Evolutionary conservation across 2,888 invertebrate genomes (phyloP).

Genomic region (Oligia latruncula): DNA sequence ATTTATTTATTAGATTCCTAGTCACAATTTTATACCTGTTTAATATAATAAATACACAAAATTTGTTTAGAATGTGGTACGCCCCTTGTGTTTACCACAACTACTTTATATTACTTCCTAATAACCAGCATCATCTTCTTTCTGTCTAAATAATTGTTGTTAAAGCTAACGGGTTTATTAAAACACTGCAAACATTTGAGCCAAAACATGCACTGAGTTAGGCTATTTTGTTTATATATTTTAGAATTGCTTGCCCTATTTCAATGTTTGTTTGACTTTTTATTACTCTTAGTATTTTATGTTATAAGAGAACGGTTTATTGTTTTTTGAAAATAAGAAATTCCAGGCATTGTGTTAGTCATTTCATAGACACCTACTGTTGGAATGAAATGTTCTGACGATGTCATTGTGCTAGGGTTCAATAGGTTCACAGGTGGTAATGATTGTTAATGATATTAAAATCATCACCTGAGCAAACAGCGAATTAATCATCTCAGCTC

Average conservation of each 20-base stretch:
- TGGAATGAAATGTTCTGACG: not conserved
- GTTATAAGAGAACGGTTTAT: not conserved
- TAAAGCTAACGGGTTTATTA: not conserved
- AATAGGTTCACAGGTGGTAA: not conserved
- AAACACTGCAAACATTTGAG: not conserved
- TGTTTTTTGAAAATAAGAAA: conserved; percentile 2
- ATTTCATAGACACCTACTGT: not conserved
- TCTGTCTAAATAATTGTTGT: not conserved
- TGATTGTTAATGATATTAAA: conserved; percentile 2
- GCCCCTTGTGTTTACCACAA: not conserved
- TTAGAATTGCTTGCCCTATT: not conserved
- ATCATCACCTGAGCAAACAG: not conserved
- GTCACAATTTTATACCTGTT: not conserved
- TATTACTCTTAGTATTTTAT: not conserved
- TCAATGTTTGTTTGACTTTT: not conserved
- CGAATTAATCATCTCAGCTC: not conserved
- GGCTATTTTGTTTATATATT: not conserved
- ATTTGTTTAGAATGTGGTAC: not conserved
- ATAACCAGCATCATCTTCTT: not conserved
- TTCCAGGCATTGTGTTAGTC: not conserved
- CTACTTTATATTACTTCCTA: no score
- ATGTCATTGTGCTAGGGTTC: not conserved
- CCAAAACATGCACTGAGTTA: not conserved
- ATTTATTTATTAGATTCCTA: no score
- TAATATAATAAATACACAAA: not conserved